Evolutionary conservation across 2,797 vertebrate species (phyloP).

Genomic region (Ficedula albicollis): DNA sequence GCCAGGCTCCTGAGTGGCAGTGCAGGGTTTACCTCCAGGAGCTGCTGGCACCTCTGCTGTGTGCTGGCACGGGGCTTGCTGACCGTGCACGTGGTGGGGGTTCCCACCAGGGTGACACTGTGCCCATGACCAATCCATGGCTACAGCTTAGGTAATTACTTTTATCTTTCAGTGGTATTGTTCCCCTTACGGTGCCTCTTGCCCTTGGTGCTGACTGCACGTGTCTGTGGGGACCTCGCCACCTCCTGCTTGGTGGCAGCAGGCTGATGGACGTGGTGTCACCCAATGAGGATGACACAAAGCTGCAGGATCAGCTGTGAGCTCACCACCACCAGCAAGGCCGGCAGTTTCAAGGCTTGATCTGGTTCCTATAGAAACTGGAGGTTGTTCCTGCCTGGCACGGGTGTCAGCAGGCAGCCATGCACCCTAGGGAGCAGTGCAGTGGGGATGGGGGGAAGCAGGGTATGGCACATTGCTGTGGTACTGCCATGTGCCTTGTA

Average conservation of each 20-base stretch:
- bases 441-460: neutral
- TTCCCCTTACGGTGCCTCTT: neutral
- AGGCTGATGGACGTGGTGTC: neutral
- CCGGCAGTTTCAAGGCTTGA: neutral
- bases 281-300: neutral
- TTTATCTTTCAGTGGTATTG: neutral
- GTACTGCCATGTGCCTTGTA: rapidly evolving
- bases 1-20: neutral
- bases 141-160: neutral
- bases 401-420: neutral
- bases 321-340: neutral
- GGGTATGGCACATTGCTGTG: rapidly evolving
- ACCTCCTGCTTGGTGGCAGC: neutral
- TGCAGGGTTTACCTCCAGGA: neutral
- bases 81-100: neutral
- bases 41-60: neutral
- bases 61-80: neutral
- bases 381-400: neutral
- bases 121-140: neutral
- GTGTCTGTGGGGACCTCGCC: rapidly evolving
- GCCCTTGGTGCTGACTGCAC: neutral
- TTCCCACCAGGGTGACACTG: neutral
- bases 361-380: conserved; percentile 46
- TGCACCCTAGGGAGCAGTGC: neutral
- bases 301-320: neutral